Percentiles rank a stretch among this genome's conserved stretches.
phyloP scores from a whole-genome alignment of 2,113 vertebrate genomes.

The Sinocyclocheilus grahami region DNA sequence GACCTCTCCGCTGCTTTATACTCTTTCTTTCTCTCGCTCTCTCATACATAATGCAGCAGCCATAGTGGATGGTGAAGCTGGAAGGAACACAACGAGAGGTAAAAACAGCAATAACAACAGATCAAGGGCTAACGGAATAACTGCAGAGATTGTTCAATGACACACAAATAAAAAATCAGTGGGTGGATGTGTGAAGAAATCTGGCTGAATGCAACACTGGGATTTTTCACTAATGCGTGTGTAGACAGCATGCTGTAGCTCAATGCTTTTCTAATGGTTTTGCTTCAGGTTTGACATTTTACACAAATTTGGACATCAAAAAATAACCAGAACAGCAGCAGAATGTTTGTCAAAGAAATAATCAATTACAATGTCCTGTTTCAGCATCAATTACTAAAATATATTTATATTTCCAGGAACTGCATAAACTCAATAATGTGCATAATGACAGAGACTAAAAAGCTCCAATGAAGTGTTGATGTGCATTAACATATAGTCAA shows the following conservation, averaged over 20 bases:
- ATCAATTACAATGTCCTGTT: background rate
- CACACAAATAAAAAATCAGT: slow-evolving; percentile 3
- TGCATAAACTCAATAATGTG: background rate
- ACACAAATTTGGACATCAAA: background rate
- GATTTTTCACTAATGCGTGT: background rate
- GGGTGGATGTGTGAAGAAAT: background rate
- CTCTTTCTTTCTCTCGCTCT: slow-evolving; percentile 20
- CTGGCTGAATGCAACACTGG: background rate
- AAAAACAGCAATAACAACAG: slow-evolving; percentile 45
- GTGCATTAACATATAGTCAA: no score
- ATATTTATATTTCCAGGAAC: background rate
- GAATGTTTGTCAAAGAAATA: background rate
- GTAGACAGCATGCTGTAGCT: background rate
- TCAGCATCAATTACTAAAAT: background rate
- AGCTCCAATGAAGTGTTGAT: no score
- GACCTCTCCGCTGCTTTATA: slow-evolving; percentile 38
- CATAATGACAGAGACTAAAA: background rate
- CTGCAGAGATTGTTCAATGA: slow-evolving; percentile 19
- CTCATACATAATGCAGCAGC: slow-evolving; percentile 53
- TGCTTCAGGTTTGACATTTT: background rate
- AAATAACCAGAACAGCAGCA: background rate
- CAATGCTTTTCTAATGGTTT: background rate
- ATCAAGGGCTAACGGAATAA: slow-evolving; percentile 18
- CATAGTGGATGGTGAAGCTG: slow-evolving; percentile 22
- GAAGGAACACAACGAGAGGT: slow-evolving; percentile 18